A percentile compares a stretch with the other conserved stretches of the same genome.
Conservation (phyloP, 1,140 invertebrate species). For the Bombus terrestris region DNA sequence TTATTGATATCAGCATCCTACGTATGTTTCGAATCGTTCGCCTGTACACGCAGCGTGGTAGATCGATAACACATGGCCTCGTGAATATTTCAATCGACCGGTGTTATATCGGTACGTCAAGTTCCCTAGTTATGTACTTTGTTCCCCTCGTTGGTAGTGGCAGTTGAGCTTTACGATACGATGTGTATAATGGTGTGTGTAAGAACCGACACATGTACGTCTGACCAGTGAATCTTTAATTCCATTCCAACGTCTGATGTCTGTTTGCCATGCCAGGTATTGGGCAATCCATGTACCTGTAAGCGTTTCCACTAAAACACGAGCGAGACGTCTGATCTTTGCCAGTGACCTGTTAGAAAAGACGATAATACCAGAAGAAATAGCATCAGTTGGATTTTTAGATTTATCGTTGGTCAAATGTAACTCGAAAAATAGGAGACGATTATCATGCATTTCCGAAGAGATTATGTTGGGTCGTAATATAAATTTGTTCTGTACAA, state of each 20-base stretch:
- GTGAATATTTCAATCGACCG: slow-evolving; percentile 57
- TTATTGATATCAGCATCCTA: slow-evolving; percentile 45
- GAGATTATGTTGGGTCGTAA: too few relatives aligned
- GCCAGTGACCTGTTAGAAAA: neutral
- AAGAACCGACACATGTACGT: neutral
- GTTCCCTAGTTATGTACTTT: slow-evolving; percentile 21
- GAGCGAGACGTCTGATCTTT: neutral
- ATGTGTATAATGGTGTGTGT: slow-evolving; percentile 19
- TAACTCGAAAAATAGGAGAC: too few relatives aligned
- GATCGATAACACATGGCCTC: slow-evolving; percentile 55
- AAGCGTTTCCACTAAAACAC: neutral
- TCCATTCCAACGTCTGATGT: too few relatives aligned
- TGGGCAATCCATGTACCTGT: too few relatives aligned
- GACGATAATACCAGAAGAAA: too few relatives aligned
- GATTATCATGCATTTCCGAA: too few relatives aligned
- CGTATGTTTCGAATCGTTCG: slow-evolving; percentile 36
- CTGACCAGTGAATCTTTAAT: slow-evolving; percentile 51
- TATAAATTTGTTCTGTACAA: too few relatives aligned
- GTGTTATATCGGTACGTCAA: slow-evolving; percentile 24
- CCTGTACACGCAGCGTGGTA: neutral
- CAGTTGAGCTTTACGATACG: slow-evolving; percentile 41
- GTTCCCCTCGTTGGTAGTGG: neutral
- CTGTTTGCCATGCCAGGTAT: neutral
- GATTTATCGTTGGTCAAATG: too few relatives aligned
- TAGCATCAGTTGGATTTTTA: too few relatives aligned